Evolutionary conservation across 2,113 vertebrate species (phyloP).

Genomic region (Myocastor coypus): DNA sequence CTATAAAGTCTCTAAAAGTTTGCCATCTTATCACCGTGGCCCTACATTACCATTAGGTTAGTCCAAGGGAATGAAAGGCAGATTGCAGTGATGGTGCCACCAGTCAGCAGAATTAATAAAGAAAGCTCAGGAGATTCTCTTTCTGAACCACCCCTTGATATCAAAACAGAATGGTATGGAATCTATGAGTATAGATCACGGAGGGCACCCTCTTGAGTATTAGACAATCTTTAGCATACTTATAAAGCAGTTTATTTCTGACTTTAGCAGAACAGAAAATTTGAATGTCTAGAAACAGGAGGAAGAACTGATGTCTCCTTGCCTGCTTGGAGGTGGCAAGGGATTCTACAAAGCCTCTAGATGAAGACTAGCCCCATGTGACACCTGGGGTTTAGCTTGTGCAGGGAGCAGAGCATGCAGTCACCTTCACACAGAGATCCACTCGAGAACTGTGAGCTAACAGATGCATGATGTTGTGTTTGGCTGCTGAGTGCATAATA

Average conservation of each 20-base stretch:
- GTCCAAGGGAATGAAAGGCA: background rate
- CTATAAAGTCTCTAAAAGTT: too few species aligned
- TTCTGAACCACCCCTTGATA: background rate
- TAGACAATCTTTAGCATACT: background rate
- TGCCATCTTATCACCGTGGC: too few species aligned
- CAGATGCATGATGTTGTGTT: background rate
- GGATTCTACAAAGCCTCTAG: background rate
- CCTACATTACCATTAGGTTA: background rate
- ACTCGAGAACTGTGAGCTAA: background rate
- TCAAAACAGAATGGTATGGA: background rate
- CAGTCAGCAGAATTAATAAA: background rate
- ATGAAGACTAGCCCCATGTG: background rate
- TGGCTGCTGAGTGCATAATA: background rate
- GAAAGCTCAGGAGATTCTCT: background rate
- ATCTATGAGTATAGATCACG: background rate
- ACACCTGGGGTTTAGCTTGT: background rate
- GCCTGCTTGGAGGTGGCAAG: rapidly evolving
- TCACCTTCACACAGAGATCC: background rate
- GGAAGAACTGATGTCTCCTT: background rate
- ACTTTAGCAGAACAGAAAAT: background rate
- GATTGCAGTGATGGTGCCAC: background rate
- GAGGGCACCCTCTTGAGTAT: background rate
- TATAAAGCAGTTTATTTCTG: background rate
- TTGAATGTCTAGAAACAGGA: background rate
- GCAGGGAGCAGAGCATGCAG: background rate